Conservation (phyloP, 2,113 vertebrate genomes). For the Lophura nycthemera region DNA sequence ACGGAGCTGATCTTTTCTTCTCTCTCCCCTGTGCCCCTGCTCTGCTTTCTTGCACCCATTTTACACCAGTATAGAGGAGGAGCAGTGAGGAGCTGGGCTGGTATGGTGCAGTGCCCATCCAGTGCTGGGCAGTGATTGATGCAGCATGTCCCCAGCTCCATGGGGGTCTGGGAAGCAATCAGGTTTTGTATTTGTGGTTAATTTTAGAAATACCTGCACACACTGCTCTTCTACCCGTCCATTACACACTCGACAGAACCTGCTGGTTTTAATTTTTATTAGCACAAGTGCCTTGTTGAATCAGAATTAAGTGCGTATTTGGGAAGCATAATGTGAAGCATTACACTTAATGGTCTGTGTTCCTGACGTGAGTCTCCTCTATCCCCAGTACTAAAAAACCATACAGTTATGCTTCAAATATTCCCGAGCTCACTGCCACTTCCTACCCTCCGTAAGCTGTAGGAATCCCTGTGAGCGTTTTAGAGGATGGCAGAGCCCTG, state of each 20-base stretch:
- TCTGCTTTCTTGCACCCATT: background rate
- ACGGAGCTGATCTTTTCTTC: fast-evolving
- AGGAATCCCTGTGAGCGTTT: background rate
- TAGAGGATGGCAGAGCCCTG: background rate
- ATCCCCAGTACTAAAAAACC: background rate
- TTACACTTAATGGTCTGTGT: slow-evolving; percentile 47
- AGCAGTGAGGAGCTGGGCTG: background rate
- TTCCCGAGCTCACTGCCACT: background rate
- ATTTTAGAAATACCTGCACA: slow-evolving; percentile 2
- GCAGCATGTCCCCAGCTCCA: background rate
- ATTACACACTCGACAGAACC: slow-evolving; percentile 30
- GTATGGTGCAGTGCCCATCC: background rate
- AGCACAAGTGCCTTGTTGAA: slow-evolving; percentile 61
- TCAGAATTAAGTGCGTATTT: slow-evolving; percentile 61
- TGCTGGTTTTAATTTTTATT: slow-evolving; percentile 69
- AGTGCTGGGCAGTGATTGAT: background rate
- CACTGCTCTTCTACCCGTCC: background rate
- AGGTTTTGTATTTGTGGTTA: background rate
- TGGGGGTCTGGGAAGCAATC: background rate
- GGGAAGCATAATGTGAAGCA: slow-evolving; percentile 55
- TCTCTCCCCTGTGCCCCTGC: fast-evolving
- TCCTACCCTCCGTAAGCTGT: background rate
- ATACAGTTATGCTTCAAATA: background rate
- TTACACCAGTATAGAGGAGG: background rate
- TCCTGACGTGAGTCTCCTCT: background rate